Base-by-base conservation (phyloP, 1,140 invertebrate genomes). In the Cherax quadricarinatus region DNA sequence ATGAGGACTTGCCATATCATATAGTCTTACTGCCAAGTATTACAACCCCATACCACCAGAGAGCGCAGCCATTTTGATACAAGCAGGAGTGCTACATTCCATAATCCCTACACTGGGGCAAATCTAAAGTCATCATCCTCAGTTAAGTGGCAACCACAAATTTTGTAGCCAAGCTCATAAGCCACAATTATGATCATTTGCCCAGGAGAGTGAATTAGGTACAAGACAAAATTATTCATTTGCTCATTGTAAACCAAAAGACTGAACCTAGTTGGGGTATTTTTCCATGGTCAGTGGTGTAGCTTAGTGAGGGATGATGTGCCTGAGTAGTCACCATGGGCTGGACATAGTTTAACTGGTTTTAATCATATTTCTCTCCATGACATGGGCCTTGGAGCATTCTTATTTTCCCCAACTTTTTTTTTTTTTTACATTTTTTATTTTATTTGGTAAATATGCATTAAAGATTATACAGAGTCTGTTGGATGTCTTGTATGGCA, bases 1-100 rank as follows among this genome's bases (percentile, higher is more conserved):
- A 91, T 88, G 83, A 82, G 82, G 91, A 92, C 91, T 92, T 92
- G 91, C 91, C 91, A 92, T 92, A 92, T 92, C 91, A 92, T 85
- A 79, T 88, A 92, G 91, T 88, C 66, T 92, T 92, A 92, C 86
- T 92, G 91, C 91, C 91, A 88, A 92, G 91, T 92, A 92, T 88
- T 92, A 88, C 48, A 73, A 16, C 86, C 88, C 79, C 24, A 79
- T 60, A 90, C 80, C 84, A 86, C 60, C 75, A 91, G 49, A 66
- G 30, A 87, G 78, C 81, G 78, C 51, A 53, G 78, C 90, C 85
- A 48, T 79, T 49, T 80, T 82, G 84, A 86, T 79, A 79, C 62
- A 53, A 79, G 90, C 60, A 48, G 62, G 53, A 91, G 78, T 80
- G 78, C 85, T 91, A 91, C 90, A 91, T 80, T 91, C 90, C 66